Percentiles rank a stretch among this genome's conserved stretches.
Evolutionary conservation across 2,797 vertebrate species (phyloP).

Genomic region (Sebastes vulpes): DNA sequence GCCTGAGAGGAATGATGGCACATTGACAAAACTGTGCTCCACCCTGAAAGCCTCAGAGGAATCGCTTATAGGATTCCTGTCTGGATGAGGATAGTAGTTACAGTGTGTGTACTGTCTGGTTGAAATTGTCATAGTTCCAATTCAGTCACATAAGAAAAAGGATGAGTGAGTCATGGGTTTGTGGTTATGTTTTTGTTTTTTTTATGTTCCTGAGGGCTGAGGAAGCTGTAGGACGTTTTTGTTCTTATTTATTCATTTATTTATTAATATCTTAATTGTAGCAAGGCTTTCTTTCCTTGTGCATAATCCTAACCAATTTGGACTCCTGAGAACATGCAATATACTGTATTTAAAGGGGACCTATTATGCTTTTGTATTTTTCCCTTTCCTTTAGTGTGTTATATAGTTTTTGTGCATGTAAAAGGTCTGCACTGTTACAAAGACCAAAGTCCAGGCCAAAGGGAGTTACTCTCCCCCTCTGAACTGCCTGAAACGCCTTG

Average conservation of each 20-base stretch:
- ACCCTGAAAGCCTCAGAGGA: conserved; percentile 38
- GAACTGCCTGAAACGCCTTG: no score
- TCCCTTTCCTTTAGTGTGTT: no score
- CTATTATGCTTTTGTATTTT: no score
- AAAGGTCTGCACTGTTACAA: no score
- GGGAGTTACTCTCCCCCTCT: no score
- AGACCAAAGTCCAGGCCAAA: no score
- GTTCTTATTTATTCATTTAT: neutral
- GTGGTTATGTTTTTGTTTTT: neutral
- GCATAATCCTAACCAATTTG: neutral
- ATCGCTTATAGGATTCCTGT: conserved; percentile 44
- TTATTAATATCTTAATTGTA: neutral
- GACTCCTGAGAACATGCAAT: neutral
- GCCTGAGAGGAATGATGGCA: conserved; percentile 44
- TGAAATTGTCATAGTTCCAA: conserved; percentile 43
- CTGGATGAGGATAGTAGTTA: conserved; percentile 35
- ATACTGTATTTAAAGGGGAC: neutral
- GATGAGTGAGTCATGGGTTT: conserved; percentile 4
- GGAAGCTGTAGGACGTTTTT: neutral
- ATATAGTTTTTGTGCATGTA: no score
- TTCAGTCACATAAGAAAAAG: conserved; percentile 33
- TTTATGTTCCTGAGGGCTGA: neutral
- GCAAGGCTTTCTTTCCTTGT: neutral
- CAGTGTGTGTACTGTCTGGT: conserved; percentile 18
- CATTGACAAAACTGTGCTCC: conserved; percentile 49